Conservation (phyloP, 1,140 invertebrate genomes). For the Euglossa dilemma region DNA sequence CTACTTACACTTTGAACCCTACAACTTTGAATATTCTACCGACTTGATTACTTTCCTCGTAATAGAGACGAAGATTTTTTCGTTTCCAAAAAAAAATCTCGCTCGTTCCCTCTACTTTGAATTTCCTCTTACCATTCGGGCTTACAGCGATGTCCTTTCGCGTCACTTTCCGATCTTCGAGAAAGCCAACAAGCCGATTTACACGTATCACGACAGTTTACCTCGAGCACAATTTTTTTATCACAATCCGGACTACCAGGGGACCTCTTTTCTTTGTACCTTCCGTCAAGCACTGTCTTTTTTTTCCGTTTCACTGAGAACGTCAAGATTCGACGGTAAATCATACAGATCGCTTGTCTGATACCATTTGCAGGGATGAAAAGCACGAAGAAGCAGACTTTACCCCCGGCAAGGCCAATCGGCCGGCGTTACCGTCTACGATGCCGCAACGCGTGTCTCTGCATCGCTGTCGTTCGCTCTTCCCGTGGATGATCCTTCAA, state of each 20-base stretch:
- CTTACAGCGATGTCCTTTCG: too few species aligned
- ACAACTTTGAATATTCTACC: background rate
- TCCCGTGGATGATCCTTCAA: too few species aligned
- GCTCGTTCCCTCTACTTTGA: background rate
- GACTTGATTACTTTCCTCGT: background rate
- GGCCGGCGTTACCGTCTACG: conserved; percentile 41
- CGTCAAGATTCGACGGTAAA: background rate
- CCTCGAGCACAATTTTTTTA: background rate
- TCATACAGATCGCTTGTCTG: background rate
- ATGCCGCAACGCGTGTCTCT: conserved; percentile 28
- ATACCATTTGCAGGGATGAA: background rate
- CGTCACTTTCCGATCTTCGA: background rate
- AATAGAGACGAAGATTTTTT: background rate
- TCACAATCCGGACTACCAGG: background rate
- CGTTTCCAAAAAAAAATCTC: background rate
- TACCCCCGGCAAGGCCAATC: conserved; percentile 26
- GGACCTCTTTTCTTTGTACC: background rate
- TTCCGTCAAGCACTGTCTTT: background rate
- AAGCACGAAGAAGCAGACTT: background rate
- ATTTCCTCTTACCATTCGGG: background rate
- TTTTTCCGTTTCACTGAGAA: background rate
- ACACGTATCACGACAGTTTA: background rate
- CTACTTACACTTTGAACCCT: background rate
- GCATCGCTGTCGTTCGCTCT: conserved; percentile 2
- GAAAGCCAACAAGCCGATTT: background rate